phyloP scores from a whole-genome alignment of 2,113 vertebrate species.

The Laterallus jamaicensis region DNA sequence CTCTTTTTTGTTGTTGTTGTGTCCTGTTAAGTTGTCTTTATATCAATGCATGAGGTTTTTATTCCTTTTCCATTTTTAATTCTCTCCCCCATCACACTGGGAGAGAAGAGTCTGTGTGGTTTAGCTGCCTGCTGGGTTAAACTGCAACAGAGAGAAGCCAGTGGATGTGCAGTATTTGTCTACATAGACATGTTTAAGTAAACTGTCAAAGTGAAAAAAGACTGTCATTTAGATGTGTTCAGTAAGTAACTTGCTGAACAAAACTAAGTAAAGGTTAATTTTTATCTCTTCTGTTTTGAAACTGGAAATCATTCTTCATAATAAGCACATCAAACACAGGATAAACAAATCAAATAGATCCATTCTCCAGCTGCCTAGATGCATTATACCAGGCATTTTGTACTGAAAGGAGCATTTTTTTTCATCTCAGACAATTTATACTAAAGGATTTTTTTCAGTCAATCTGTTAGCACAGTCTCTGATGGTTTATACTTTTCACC shows the following conservation, averaged over 20 bases:
- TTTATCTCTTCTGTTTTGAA: conserved; percentile 30
- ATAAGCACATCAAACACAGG: neutral
- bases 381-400: neutral
- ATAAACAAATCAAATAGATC: neutral
- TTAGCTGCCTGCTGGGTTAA: no score
- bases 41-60: no score
- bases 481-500: neutral
- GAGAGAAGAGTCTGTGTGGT: no score
- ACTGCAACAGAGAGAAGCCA: neutral
- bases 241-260: conserved; percentile 2
- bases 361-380: neutral
- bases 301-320: conserved; percentile 18
- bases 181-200: conserved; percentile 18
- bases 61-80: no score
- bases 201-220: neutral
- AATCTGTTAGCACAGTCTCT: neutral
- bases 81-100: no score
- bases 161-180: conserved; percentile 42
- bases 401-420: neutral
- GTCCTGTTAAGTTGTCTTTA: no score
- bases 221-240: neutral
- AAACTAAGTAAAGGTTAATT: conserved; percentile 8
- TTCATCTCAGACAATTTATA: neutral
- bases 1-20: no score
- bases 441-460: neutral